Evolutionary conservation across 2,888 invertebrate species (phyloP).

Genomic region (Eupithecia insigniata): DNA sequence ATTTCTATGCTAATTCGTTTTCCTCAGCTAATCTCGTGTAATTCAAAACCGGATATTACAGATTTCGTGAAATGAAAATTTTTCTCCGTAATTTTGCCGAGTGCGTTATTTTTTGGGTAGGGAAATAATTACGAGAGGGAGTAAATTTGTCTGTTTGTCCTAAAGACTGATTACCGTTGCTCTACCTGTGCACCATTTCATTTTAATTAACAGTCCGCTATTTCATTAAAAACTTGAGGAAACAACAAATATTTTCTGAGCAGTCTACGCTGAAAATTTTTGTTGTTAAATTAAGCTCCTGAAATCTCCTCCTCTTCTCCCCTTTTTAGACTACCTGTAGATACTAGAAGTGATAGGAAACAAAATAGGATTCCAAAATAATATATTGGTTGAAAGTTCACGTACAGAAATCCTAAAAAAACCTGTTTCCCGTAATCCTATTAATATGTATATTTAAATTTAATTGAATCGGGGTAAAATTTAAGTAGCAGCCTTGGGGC

Average conservation of each 20-base stretch:
- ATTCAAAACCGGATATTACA: constrained; percentile 37
- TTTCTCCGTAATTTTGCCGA: constrained; percentile 22
- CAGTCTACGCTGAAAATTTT: background rate
- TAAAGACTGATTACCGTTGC: background rate
- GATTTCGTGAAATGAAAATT: constrained; percentile 27
- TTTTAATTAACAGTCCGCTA: background rate
- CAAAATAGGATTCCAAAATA: too few relatives aligned
- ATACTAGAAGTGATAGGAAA: too few relatives aligned
- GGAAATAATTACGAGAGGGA: background rate
- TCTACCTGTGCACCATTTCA: background rate
- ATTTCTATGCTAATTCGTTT: constrained; percentile 37
- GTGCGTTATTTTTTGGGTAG: constrained; percentile 15
- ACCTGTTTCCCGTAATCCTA: background rate
- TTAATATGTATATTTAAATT: background rate
- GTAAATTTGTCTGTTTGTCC: background rate
- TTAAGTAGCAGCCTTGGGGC: too few relatives aligned
- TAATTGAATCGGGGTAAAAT: background rate
- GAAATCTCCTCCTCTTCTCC: background rate
- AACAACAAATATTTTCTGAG: background rate
- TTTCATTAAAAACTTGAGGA: background rate
- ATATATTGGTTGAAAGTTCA: too few relatives aligned
- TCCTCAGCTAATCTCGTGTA: constrained; percentile 26
- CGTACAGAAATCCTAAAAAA: too few relatives aligned
- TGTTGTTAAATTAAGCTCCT: background rate
- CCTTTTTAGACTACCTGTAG: background rate